A percentile compares a stretch with the other conserved stretches of the same genome.
phyloP scores from a whole-genome alignment of 2,888 invertebrate species.

The Vesta saturnalis region DNA sequence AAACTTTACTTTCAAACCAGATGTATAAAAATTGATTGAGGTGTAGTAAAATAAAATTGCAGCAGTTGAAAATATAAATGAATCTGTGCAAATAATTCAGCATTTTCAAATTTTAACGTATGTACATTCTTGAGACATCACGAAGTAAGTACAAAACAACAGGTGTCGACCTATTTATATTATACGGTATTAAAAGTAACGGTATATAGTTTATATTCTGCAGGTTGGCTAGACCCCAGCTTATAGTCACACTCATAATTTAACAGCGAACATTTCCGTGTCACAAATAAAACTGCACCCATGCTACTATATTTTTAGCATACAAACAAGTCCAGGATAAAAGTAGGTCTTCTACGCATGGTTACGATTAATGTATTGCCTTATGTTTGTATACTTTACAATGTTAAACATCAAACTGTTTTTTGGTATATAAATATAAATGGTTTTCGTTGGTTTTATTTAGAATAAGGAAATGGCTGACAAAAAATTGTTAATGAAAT shows the following conservation, averaged over 20 bases:
- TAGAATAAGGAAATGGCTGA: too few relatives aligned
- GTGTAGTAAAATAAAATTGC: too few relatives aligned
- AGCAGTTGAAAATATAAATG: too few relatives aligned
- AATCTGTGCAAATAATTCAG: too few relatives aligned
- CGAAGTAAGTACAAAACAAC: slow-evolving; percentile 9
- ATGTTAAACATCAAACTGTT: background rate
- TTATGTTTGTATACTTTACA: background rate
- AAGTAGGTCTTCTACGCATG: background rate
- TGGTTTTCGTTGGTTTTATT: too few relatives aligned
- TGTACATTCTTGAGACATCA: background rate
- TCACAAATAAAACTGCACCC: slow-evolving; percentile 30
- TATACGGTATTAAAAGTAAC: slow-evolving; percentile 6
- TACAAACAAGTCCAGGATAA: slow-evolving; percentile 6
- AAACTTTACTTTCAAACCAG: too few relatives aligned
- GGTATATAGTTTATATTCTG: slow-evolving; percentile 10
- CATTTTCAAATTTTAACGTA: too few relatives aligned
- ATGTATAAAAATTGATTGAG: too few relatives aligned
- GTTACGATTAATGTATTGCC: background rate
- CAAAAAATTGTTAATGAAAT: too few relatives aligned
- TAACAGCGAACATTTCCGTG: slow-evolving; percentile 20
- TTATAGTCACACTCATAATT: slow-evolving; percentile 19
- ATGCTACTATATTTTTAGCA: slow-evolving; percentile 15
- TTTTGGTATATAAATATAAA: too few relatives aligned
- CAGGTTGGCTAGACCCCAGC: slow-evolving; percentile 13
- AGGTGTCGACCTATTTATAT: slow-evolving; percentile 16